Conservation (phyloP, 2,797 vertebrate genomes). For the Rhabdomys pumilio region DNA sequence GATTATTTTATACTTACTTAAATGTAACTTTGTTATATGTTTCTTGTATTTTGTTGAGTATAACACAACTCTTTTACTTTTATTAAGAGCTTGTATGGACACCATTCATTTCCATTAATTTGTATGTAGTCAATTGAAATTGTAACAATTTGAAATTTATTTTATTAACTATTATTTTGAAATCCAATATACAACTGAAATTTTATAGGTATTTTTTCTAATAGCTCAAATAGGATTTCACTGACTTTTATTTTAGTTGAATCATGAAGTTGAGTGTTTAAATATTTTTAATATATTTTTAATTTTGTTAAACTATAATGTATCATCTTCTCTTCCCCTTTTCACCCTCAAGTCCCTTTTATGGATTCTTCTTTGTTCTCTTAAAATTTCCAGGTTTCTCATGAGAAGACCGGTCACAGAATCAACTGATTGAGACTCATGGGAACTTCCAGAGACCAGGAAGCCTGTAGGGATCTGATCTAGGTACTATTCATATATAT, state of each 20-base stretch:
- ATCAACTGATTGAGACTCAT: background rate
- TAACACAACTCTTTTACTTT: background rate
- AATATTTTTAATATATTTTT: background rate
- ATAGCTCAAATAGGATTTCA: background rate
- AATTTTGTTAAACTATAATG: background rate
- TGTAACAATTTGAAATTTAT: background rate
- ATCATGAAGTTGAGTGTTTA: background rate
- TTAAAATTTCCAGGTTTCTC: background rate
- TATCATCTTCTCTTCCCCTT: background rate
- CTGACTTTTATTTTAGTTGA: background rate
- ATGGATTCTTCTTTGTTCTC: background rate
- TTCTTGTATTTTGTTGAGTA: background rate
- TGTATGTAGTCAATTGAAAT: background rate
- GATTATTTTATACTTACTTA: background rate
- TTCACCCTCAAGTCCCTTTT: background rate
- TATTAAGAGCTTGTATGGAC: background rate
- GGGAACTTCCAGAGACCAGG: background rate
- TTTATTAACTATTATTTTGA: constrained; percentile 7
- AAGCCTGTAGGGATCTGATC: background rate
- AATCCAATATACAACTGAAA: background rate
- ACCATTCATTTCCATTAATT: background rate
- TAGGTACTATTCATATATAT: background rate
- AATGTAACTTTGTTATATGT: background rate
- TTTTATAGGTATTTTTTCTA: background rate
- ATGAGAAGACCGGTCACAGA: background rate